Evolutionary conservation across 1,140 invertebrate species (phyloP), one percentile per base, ranked within the genome.

Genomic region (Atta colombica): DNA sequence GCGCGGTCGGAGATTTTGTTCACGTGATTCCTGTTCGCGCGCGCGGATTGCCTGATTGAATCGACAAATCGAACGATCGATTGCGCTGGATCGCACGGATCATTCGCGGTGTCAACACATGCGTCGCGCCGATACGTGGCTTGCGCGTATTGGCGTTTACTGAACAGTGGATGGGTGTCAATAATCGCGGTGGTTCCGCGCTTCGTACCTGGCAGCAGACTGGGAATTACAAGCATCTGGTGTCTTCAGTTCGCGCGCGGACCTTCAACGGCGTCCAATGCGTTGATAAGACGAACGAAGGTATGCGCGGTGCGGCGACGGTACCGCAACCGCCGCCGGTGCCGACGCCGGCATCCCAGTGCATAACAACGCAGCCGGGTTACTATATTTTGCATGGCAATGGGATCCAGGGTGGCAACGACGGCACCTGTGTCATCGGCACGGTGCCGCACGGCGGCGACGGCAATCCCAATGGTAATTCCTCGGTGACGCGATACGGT

Each of bases 391-490:
- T 77, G 21, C 66, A 49, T 1, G 10, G 10, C 66, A 69, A 45
- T 25, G 66, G 66, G 0, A 25, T 51, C 14, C 66, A 49, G 66
- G 39, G 66, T 14, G 31, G 31, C 31, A 39, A 39, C 31, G 63
- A 66, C 35, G 35, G 35, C n/a, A n/a, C n/a, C 39, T 39, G 39
- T 25, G 39, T 45, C 21, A 10, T 69, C 66, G 66, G 39, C 2
- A 10, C 66, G 2, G 21, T 25, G n/a, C 21, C 14, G 1, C 66
- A 49, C 66, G 12, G 93, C 28, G 93, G 90, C 0, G 92, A 90
- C 12, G 94, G 94, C 63, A 84, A 51, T 51, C 94, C 94, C 0
- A 91, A 92, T 0, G 93, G 93, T 14, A 94, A 93, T 28, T 94
- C 94, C 0, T 93, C 94, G 0, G 77, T 93, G 8, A 10, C 31